Evolutionary conservation across 2,797 vertebrate genomes (phyloP), one percentile per base, ranked within the genome.

Genomic region (Octomys mimax): DNA sequence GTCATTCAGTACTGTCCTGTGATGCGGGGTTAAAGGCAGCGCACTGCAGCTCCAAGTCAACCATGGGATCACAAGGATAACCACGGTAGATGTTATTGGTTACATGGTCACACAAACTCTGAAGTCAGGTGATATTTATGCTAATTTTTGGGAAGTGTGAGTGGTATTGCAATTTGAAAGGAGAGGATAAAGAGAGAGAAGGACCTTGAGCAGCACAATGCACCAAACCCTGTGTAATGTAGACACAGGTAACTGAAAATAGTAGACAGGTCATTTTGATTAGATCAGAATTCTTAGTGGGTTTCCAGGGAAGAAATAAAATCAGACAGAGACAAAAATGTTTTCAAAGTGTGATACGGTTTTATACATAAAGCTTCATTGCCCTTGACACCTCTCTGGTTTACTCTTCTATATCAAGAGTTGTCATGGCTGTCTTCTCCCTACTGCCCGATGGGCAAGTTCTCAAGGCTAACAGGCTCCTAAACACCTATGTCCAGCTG

Each of bases 231-330:
- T 89, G 16, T 88, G 22, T 68, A 21, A 70, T 64, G 6, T 71
- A 19, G 5, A n/a, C 19, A 90, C 6, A 75, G n/a, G 28, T 8
- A 33, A 33, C 13, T 68, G 16, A 82, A 88, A 93, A 83, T 59
- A 87, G 21, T 71, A 36, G 39, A 71, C 46, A 59, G 9, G 36
- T n/a, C 1, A 10, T 31, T 88, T 92, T 36, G 6, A 49, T 79
- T 92, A 21, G 24, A 62, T 86, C 18, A 80, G 31, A 79, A 70
- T 87, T 93, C 19, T 95, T 52, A 39, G 28, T 78, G 24, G 22
- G 89, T 95, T 83, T 62, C 42, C 28, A 77, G 36, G 13, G 64
- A 64, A 77, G 61, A 83, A 59, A 61, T 83, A 73, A 93, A 94
- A 57, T 89, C n/a, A 78, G 46, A 26, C 33, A 88, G 59, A 77